Evolutionary conservation across 2,113 vertebrate genomes (phyloP), one percentile per base, ranked within the genome.

Genomic region (Anguilla rostrata): DNA sequence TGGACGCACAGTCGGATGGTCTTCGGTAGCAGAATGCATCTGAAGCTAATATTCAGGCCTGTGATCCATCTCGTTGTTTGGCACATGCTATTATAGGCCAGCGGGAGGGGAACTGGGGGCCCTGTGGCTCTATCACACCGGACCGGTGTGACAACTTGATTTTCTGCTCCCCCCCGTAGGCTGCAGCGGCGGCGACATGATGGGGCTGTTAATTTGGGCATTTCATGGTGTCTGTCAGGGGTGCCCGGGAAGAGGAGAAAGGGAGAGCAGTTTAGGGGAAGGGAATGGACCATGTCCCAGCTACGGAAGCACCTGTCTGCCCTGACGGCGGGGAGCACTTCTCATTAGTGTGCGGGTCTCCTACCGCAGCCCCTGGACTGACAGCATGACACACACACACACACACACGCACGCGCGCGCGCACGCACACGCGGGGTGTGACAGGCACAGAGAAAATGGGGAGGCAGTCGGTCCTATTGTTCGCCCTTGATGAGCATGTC

Each of bases 401-500:
- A 95, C 93, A 95, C 95, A 90, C 86, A 82, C 89, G 82, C 82
- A 82, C 89, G 79, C 86, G 39, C 81, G n/a, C n/a, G n/a, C n/a
- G n/a, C n/a, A 56, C 87, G 78, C 86, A 87, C n/a, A 87, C 93
- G 93, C 87, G 82, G 85, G 82, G 93, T 93, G 96, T 96, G 96
- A 96, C 96, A 96, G 95, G 96, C 94, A 92, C 94, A 84, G 82
- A 86, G 75, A 86, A 83, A 86, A 92, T 85, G 84, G 90, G 90
- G 89, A 95, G 95, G 95, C 95, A 96, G 97, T 93, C 92, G 95
- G 95, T 96, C 96, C 96, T 95, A 97, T 97, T 98, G 97, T 98
- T 96, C 97, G 96, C 95, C 95, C 95, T 97, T 97, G 97, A 98
- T 96, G 96, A 98, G 97, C 97, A 96, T 97, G 97, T 97, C 92